Conservation (phyloP, 2,797 vertebrate genomes). For the Cynopterus sphinx region DNA sequence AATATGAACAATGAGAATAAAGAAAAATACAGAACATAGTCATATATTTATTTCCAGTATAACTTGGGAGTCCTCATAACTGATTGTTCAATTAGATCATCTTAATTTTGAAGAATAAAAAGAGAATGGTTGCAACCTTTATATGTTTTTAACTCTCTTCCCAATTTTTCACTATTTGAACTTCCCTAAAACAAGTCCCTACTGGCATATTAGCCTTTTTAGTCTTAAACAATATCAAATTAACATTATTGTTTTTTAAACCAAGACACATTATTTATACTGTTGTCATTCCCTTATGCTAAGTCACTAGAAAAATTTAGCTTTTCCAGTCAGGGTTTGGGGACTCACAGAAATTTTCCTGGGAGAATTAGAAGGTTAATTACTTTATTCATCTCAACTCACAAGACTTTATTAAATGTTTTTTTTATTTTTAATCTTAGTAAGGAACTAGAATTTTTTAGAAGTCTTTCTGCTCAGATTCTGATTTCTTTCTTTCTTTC, state of each 20-base stretch:
- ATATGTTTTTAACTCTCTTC: background rate
- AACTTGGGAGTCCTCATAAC: background rate
- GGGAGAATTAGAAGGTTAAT: background rate
- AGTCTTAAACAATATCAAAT: background rate
- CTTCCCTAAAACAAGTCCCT: background rate
- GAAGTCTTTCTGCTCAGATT: slow-evolving; percentile 44
- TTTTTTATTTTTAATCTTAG: background rate
- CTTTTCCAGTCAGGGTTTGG: background rate
- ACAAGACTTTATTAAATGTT: background rate
- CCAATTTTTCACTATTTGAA: slow-evolving; percentile 18
- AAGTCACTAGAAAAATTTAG: background rate
- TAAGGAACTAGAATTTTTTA: slow-evolving; percentile 31
- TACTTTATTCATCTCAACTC: background rate
- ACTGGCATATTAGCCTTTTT: background rate
- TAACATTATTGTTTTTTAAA: background rate
- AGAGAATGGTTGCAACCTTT: background rate
- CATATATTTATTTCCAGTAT: background rate
- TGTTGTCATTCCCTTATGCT: background rate
- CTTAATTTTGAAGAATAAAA: background rate
- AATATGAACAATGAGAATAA: slow-evolving; percentile 32
- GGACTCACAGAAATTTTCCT: background rate
- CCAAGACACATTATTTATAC: background rate
- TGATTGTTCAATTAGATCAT: background rate
- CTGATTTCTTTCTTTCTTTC: background rate
- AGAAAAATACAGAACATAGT: background rate